Evolutionary conservation across 2,797 vertebrate species (phyloP), one percentile per base, ranked within the genome.

Genomic region (Thamnophis elegans): DNA sequence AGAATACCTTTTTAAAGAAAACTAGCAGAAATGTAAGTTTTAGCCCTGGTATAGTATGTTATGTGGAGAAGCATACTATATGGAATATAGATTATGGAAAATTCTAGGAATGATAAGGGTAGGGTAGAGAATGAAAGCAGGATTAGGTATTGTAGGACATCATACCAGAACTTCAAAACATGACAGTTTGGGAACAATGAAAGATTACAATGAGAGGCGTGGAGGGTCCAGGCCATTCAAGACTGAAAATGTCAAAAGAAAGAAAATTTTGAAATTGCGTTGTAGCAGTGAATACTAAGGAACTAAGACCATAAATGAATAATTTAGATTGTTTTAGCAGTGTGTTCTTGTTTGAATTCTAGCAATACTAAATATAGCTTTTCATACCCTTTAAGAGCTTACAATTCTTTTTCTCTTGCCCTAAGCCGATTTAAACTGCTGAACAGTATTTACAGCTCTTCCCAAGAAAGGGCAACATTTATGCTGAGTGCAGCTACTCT

Each of bases 341-440:
- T 25, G 32, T 91, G 94, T 94, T 96, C 85, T 96, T 56, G 91
- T 95, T 86, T 90, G 93, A 94, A 95, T 95, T 96, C 91, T 92
- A 95, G 90, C 56, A 95, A 92, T 86, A 95, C 89, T 94, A 95
- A 95, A 92, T 95, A 96, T 94, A 82, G 36, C 20, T 11, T 82
- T 47, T 47, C 73, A 82, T 82, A 47, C 36, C 4, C 25, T 58
- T 58, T 55, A 88, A 20, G 5, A 59, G 32, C 20, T 13, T 42
- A 59, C 2, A 0, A 94, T 96, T 94, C 95, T 96, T 92, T 92
- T 47, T 82, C 20, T 25, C 73, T 42, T 82, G 20, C 73, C 90
- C 88, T 87, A 78, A 91, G 54, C 55, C 93, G 60, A 90, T 94
- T 62, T 82, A 89, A 89, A 12, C 32, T 59, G 47, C 2, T 92